Evolutionary conservation across 2,797 vertebrate genomes (phyloP).

Genomic region (Octomys mimax): DNA sequence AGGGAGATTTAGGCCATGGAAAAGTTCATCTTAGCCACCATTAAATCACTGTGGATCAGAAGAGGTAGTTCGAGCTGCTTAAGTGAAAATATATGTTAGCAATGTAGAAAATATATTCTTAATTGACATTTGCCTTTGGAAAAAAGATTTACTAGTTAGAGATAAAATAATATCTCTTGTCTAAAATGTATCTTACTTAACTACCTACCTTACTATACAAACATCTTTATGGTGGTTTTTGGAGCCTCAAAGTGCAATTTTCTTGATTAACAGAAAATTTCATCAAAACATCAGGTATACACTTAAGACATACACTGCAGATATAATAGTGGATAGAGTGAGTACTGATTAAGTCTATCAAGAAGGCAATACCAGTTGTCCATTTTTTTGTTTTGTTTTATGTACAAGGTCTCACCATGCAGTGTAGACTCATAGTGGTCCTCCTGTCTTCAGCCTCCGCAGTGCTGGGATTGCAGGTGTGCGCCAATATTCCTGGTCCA

Average conservation of each 20-base stretch:
- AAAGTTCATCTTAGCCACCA: slow-evolving; percentile 64
- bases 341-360: not conserved
- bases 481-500: too few species aligned
- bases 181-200: slow-evolving; percentile 30
- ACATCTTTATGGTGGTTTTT: not conserved
- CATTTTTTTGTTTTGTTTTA: too few species aligned
- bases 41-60: slow-evolving; percentile 73
- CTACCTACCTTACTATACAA: not conserved
- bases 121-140: slow-evolving; percentile 61
- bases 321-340: not conserved
- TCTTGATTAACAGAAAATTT: not conserved
- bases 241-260: not conserved
- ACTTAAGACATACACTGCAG: not conserved
- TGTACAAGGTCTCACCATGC: too few species aligned
- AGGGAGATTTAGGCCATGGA: slow-evolving; percentile 52
- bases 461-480: too few species aligned
- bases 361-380: too few species aligned
- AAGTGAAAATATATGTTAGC: slow-evolving; percentile 58
- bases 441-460: too few species aligned
- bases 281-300: not conserved
- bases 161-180: slow-evolving; percentile 48
- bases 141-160: slow-evolving; percentile 54
- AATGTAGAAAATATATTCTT: slow-evolving; percentile 62
- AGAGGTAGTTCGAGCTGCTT: slow-evolving; percentile 55
- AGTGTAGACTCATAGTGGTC: too few species aligned